Conservation (phyloP, 1,140 invertebrate species). For the Elysia chlorotica region DNA sequence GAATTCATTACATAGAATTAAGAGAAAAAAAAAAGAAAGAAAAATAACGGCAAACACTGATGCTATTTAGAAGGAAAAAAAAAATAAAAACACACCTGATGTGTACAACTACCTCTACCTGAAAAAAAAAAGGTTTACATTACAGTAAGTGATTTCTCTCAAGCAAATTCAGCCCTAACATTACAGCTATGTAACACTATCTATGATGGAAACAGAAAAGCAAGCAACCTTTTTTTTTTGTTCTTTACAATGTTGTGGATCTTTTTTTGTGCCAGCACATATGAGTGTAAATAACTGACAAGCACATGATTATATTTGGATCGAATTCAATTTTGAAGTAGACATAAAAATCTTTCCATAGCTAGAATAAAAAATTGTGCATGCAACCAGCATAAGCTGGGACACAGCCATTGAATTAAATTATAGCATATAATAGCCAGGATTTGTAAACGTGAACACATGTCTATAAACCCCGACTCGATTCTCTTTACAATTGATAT, state of each 20-base stretch:
- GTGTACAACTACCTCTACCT: constrained; percentile 17
- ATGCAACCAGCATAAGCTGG: background rate
- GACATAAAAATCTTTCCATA: background rate
- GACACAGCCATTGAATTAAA: background rate
- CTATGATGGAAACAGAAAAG: constrained; percentile 15
- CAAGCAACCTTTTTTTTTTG: background rate
- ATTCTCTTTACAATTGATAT: background rate
- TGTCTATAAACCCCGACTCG: background rate
- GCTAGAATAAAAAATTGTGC: background rate
- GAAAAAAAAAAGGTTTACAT: background rate
- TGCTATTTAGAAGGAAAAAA: too few relatives aligned
- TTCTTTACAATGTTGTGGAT: background rate
- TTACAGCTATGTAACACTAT: constrained; percentile 16
- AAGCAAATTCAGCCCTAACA: constrained; percentile 22
- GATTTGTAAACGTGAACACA: background rate
- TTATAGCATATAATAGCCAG: background rate
- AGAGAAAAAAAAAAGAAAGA: background rate
- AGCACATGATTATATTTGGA: background rate
- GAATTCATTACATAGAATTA: constrained; percentile 9
- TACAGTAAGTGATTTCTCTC: constrained; percentile 15
- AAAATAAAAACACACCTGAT: constrained; percentile 10
- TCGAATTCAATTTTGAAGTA: background rate
- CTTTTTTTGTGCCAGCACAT: background rate
- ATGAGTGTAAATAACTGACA: background rate
- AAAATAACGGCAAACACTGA: constrained; percentile 4